Base-by-base conservation (phyloP, 2,888 invertebrate genomes). In the Heliconius charithonia region DNA sequence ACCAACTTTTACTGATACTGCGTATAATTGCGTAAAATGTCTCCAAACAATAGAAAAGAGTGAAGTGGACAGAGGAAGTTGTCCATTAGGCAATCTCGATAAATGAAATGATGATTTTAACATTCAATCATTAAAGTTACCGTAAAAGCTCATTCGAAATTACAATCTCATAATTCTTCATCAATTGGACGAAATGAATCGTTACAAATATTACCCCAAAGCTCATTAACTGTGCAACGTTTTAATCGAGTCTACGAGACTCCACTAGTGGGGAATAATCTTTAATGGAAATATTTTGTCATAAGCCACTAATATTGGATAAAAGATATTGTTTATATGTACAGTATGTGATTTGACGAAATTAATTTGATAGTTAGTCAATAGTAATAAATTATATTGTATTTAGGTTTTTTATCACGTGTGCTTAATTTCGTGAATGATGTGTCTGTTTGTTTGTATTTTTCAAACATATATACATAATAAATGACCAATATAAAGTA, bases 161-260 rank as follows among this genome's bases (percentile, higher is more conserved):
- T 9, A 63, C n/a, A 41, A 37, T 10, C 41, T 73, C 19, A 73
- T 19, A 72, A 76, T 70, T 45, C 41, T 59, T 76, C 41, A 56
- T 27, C 41, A 63, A 71, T 71, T 71, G 59, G 62, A 51, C 59
- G 56, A 59, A 72, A 63, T 59, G 41, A 73, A 73, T 62, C n/a
- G 62, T 19, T 62, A 37, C 62, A 74, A 62, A 41, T 59, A 37
- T 63, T 74, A 27, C 27, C 22, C 56, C 2, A 63, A 62, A 74
- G 63, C 73, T 73, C 62, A 73, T 73, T 62, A 73, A 63, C 25
- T 41, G 63, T 63, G 63, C 63, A 41, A 4, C 74, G 74, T 63
- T 74, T 27, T 74, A 74, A 74, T 63, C 41, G 41, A 73, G 62
- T 62, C 62, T 41, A 37, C 62, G 74, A 62, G 59, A 63, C 74